A percentile compares a stretch with the other conserved stretches of the same genome.
These are phyloP conservation scores for Cotesia vestalis DNA, from an alignment of 1,140 invertebrate species.

Conservation along the genomic window DNA sequence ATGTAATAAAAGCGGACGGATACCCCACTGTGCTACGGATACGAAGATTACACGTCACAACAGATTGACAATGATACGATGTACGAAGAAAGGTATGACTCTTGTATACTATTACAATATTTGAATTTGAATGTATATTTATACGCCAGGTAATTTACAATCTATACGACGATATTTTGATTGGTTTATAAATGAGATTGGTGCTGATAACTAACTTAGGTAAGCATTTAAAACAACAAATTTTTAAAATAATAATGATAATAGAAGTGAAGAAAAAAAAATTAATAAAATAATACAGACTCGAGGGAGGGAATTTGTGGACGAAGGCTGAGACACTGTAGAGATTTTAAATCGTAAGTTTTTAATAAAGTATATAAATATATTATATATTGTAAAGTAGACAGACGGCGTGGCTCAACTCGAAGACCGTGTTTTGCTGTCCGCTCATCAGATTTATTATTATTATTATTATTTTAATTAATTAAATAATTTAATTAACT, in stretches of 20 bases:
- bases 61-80: constrained; percentile 48
- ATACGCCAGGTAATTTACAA: constrained; percentile 63
- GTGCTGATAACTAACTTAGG: constrained; percentile 60
- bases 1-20: constrained; percentile 31
- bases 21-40: constrained; percentile 40
- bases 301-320: constrained; percentile 58
- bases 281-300: no score
- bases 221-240: constrained; percentile 47
- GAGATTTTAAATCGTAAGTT: constrained; percentile 50
- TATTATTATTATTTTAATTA: no score
- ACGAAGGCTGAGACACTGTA: constrained; percentile 66
- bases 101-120: constrained; percentile 65
- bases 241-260: background rate
- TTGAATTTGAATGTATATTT: constrained; percentile 67
- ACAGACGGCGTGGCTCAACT: constrained; percentile 59
- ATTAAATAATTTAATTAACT: constrained; percentile 20
- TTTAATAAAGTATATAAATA: constrained; percentile 44
- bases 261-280: constrained; percentile 5
- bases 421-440: constrained; percentile 45
- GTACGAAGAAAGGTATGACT: constrained; percentile 51
- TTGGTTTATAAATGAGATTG: constrained; percentile 65
- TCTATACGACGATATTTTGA: constrained; percentile 64
- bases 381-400: constrained; percentile 14
- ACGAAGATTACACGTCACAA: constrained; percentile 42
- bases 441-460: constrained; percentile 40